phyloP scores from a whole-genome alignment of 2,888 invertebrate genomes.

The Schrankia costaestrigalis region DNA sequence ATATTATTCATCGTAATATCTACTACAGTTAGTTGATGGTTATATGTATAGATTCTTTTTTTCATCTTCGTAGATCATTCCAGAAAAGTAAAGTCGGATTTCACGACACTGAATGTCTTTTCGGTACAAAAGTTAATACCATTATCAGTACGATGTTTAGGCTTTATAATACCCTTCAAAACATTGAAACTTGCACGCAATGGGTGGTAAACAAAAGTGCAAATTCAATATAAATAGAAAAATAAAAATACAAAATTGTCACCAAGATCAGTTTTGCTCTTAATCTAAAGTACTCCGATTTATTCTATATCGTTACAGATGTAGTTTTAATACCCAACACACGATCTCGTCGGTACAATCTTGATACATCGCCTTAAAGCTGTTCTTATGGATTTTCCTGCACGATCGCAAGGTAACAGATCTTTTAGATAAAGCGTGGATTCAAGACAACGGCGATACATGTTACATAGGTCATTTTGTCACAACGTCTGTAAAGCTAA shows the following conservation, averaged over 20 bases:
- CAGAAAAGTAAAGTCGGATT: no score
- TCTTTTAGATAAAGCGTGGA: slow-evolving; percentile 46
- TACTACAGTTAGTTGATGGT: no score
- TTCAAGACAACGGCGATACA: slow-evolving; percentile 12
- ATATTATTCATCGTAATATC: no score
- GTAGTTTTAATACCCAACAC: slow-evolving; percentile 53
- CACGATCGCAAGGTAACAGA: slow-evolving; percentile 52
- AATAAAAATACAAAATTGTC: slow-evolving; percentile 22
- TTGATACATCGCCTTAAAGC: slow-evolving; percentile 42
- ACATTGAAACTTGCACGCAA: no score
- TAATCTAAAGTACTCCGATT: slow-evolving; percentile 9
- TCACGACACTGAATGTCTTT: no score
- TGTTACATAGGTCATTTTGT: slow-evolving; percentile 24
- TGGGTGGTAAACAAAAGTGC: no score
- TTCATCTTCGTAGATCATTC: no score
- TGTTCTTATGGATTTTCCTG: slow-evolving; percentile 51
- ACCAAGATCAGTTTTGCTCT: slow-evolving; percentile 9
- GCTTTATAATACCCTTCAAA: no score
- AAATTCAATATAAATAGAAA: no score
- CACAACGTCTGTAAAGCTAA: slow-evolving; percentile 11
- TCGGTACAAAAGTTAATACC: no score
- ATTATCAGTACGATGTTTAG: no score
- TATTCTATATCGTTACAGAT: slow-evolving; percentile 11
- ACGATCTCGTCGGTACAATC: slow-evolving; percentile 56
- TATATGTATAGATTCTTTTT: no score